Conservation (phyloP, 2,888 invertebrate genomes). For the Caenorhabditis sp. region DNA sequence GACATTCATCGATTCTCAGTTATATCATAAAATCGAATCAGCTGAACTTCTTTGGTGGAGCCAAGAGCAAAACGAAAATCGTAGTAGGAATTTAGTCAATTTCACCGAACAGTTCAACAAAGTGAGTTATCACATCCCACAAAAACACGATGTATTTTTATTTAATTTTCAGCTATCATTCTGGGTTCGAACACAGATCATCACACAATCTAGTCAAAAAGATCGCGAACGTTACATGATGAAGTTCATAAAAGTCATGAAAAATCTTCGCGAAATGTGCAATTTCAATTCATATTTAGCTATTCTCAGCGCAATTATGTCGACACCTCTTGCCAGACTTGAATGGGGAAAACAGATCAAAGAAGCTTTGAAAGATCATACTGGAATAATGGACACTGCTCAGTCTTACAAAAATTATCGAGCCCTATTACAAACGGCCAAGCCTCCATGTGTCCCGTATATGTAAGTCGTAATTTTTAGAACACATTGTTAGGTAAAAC, state of each 20-base stretch:
- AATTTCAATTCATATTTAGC: slow-evolving; percentile 99
- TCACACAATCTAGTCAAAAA: slow-evolving; percentile 89
- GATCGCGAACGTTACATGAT: slow-evolving; percentile 86
- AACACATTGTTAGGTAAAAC: no score
- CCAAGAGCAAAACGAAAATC: slow-evolving; percentile 93
- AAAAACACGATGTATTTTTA: slow-evolving; percentile 11
- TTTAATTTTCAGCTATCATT: slow-evolving; percentile 67
- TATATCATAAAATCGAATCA: slow-evolving; percentile 92
- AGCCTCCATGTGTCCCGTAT: slow-evolving; percentile 98
- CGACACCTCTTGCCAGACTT: slow-evolving; percentile 83
- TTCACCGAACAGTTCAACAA: slow-evolving; percentile 99
- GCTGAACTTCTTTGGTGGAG: slow-evolving; percentile 97
- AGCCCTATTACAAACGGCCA: slow-evolving; percentile 89
- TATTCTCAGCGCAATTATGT: slow-evolving; percentile 91
- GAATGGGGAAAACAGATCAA: slow-evolving; percentile 77
- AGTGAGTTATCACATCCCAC: slow-evolving; percentile 19
- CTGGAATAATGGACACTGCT: slow-evolving; percentile 94
- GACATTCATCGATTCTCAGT: slow-evolving; percentile 91
- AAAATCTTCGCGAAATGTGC: slow-evolving; percentile 90
- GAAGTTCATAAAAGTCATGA: slow-evolving; percentile 94
- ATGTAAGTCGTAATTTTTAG: slow-evolving; percentile 79
- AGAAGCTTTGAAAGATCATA: slow-evolving; percentile 77
- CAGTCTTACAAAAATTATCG: slow-evolving; percentile 96
- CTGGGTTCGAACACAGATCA: slow-evolving; percentile 87
- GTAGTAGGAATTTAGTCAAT: slow-evolving; percentile 91